These are phyloP conservation scores for Idaea dimidiata DNA, from an alignment of 2,888 invertebrate genomes.

Conservation along the genomic window DNA sequence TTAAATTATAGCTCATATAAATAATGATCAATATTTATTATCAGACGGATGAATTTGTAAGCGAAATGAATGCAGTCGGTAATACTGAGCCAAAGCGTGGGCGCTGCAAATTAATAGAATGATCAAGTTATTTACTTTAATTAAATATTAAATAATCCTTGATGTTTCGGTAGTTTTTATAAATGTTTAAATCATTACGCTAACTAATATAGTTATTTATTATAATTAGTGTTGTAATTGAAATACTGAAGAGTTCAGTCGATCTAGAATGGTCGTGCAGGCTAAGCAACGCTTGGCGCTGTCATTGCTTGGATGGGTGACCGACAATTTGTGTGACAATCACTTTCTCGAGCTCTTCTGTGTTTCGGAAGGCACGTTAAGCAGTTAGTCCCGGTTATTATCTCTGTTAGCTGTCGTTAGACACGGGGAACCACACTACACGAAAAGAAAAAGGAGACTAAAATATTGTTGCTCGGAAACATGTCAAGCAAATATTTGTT, in stretches of 20 bases:
- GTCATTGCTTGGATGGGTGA: no score
- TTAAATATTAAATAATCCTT: constrained; percentile 24
- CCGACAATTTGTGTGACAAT: no score
- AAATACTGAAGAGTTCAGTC: background rate
- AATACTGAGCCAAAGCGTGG: constrained; percentile 34
- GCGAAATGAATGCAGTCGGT: constrained; percentile 23
- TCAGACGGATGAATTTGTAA: constrained; percentile 9
- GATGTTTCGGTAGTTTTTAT: constrained; percentile 4
- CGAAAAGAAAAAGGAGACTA: no score
- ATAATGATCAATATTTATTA: background rate
- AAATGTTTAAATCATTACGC: background rate
- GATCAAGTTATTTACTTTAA: constrained; percentile 22
- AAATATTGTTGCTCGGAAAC: no score
- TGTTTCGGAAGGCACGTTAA: no score
- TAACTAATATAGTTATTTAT: background rate
- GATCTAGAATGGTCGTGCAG: no score
- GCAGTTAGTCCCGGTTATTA: no score
- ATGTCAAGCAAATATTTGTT: no score
- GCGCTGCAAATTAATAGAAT: constrained; percentile 25
- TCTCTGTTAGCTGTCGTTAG: no score
- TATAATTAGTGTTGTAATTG: background rate
- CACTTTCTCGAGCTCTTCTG: no score
- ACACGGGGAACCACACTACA: no score
- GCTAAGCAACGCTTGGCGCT: no score
- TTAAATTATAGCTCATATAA: background rate